Evolutionary conservation across 1,140 invertebrate species (phyloP), one percentile per base, ranked within the genome.

Genomic region (Scaptomyza graminum): DNA sequence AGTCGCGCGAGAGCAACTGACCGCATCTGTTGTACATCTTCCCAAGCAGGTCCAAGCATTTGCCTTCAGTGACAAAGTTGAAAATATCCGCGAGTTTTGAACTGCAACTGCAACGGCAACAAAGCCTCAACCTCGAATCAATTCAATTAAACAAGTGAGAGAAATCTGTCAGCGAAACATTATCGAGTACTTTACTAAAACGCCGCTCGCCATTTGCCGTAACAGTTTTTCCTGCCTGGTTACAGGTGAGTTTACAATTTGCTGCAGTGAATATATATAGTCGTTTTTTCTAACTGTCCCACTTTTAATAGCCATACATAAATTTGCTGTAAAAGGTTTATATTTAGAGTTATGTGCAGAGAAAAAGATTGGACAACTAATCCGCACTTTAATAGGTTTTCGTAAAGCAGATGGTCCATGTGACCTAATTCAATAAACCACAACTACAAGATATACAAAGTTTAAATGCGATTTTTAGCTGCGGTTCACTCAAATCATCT

Each of bases 1-100:
- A 85, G 81, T 85, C 75, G 83, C 74, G 71, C 72, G 78, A 81
- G 74, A 82, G 82, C 82, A 79, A 68, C 74, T 70, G 82, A 50
- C 69, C 77, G 69, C 74, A 69, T 77, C 69, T 73, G 69, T 63
- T 54, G 51, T 51, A 52, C 47, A 69, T 61, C 63, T 25, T 39
- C 13, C 46, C 25, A 13, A 18, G 28, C 25, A 44, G 50, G 50
- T 9, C n/a, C 7, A 39, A 16, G 31, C 11, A 31, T 44, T 54
- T 34, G 22, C 1, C 43, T 6, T 44, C n/a, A 12, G 11, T 49
- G 44, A 5, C 3, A 25, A 6, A 31, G 28, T 13, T 61, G 18
- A 25, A 61, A 25, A 18, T 15, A 61, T 18, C 49, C 39, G 55
- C 49, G 49, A 66, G 43, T 55, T 67, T 57, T 41, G 25, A 22